phyloP scores from a whole-genome alignment of 2,113 vertebrate species.

The Cricetomys ansorgei region DNA sequence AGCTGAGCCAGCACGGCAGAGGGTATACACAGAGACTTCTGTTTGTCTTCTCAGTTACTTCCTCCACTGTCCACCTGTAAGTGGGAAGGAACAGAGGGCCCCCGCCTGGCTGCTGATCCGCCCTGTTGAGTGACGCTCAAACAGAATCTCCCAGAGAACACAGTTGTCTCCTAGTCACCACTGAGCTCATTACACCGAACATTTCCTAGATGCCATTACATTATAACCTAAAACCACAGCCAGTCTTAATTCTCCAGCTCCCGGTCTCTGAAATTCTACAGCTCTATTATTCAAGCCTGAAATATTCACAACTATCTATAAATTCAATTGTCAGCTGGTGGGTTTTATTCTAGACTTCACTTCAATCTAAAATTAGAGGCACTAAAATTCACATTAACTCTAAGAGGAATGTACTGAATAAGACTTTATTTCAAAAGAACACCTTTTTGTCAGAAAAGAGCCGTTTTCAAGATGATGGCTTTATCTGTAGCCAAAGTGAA shows the following conservation, averaged over 20 bases:
- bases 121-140: constrained; percentile 67
- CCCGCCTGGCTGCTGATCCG: background rate
- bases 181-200: constrained; percentile 85
- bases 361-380: constrained; percentile 97
- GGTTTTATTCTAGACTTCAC: constrained; percentile 93
- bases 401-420: constrained; percentile 93
- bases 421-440: constrained; percentile 96
- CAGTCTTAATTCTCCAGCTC: constrained; percentile 89
- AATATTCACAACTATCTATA: constrained; percentile 98
- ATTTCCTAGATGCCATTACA: constrained; percentile 83
- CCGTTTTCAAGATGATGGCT: constrained; percentile 97
- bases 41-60: constrained; percentile 2
- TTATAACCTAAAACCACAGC: constrained; percentile 85
- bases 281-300: constrained; percentile 97
- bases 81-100: constrained; percentile 17
- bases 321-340: constrained; percentile 96
- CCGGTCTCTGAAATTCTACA: constrained; percentile 92
- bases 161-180: constrained; percentile 85
- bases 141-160: constrained; percentile 76
- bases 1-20: background rate
- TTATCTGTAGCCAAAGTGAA: constrained; percentile 95
- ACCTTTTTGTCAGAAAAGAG: constrained; percentile 95
- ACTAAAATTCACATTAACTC: constrained; percentile 98
- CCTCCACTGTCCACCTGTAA: background rate
- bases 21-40: background rate